Base-by-base conservation (phyloP, 2,888 invertebrate species). In the Diachrysia chrysitis region DNA sequence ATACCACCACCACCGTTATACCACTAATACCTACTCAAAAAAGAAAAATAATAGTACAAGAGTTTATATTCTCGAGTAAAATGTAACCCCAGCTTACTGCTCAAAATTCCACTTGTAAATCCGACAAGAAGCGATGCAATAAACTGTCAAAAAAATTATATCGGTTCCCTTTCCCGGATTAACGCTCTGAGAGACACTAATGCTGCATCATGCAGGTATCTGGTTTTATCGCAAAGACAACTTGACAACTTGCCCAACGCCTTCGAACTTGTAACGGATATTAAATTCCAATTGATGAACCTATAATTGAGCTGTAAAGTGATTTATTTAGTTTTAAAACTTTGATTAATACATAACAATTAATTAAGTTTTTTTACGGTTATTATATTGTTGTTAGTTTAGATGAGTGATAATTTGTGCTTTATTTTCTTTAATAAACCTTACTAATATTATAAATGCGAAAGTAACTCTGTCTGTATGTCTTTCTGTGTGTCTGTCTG, bases 101-200 rank as follows among this genome's bases (percentile, higher is more conserved):
- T 48, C 12, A 1, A 19, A 9, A 48, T 48, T 0, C 48, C 19
- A 7, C n/a, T 19, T 2, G n/a, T n/a, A 42, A 48, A 46, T 25
- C 9, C 32, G 35, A 51, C 25, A 63, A 63, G 57, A 23, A 12
- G 54, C 48, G 35, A 19, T 19, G 48, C 46, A 19, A 60, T 63
- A 74, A 73, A 78, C 42, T 51, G 42, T 23, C 37, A 46, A 61
- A 77, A 64, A 60, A 67, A 59, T 25, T 17, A 29, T 53, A 59
- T 60, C 54, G 53, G 14, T 32, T 73, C 58, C 60, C 48, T 63
- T 78, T 78, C 63, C 69, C 63, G 51, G 75, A 78, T 74, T 46
- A 77, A 66, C 62, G 25, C 59, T 16, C 46, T 53, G 21, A 25
- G 32, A 48, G 55, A 65, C 58, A 32, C 32, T 58, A 56, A 71